Conservation (phyloP, 2,888 invertebrate genomes). For the Steinernema scapterisci region DNA sequence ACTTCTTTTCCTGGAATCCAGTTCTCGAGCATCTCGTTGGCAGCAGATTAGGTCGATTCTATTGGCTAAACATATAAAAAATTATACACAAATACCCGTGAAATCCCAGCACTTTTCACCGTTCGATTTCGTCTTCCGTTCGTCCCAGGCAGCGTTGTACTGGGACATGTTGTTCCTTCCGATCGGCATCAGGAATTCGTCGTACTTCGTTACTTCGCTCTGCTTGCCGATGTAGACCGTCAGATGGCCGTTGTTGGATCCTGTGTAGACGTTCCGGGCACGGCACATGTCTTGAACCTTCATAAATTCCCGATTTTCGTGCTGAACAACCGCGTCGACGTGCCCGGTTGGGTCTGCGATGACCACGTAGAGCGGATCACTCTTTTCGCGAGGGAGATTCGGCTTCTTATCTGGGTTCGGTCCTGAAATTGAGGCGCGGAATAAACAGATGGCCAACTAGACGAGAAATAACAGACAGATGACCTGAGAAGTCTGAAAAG, state of each 20-base stretch:
- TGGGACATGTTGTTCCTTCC: background rate
- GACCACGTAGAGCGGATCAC: background rate
- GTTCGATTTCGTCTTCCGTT: background rate
- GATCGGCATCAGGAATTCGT: background rate
- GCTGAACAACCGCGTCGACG: background rate
- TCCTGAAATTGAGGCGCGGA: no score
- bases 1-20: no score
- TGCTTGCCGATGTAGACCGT: background rate
- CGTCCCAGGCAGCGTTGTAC: background rate
- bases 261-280: background rate
- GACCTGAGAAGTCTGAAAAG: no score
- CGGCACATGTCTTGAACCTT: background rate
- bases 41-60: no score
- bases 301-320: background rate
- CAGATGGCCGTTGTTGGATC: background rate
- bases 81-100: no score
- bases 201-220: background rate
- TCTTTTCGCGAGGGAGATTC: no score
- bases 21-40: no score
- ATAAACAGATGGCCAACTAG: no score
- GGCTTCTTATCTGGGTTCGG: no score
- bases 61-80: no score
- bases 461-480: no score
- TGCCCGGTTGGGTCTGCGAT: background rate
- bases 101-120: no score